A percentile compares a stretch with the other conserved stretches of the same genome.
These are phyloP conservation scores for Hyles vespertilio DNA, from an alignment of 1,140 invertebrate species.

Conservation along the genomic window DNA sequence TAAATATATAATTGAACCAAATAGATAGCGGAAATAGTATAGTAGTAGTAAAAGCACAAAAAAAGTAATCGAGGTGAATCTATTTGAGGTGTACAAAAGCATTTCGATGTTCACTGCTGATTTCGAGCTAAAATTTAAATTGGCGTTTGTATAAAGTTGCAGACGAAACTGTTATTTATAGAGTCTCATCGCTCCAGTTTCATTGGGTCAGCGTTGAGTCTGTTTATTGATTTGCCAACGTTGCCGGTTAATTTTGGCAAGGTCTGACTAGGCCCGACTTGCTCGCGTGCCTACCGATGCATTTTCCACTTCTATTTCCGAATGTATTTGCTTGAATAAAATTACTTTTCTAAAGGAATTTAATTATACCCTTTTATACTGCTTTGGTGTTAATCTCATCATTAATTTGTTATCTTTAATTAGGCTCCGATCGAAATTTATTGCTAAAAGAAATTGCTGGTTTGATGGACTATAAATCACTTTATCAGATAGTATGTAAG, in stretches of 20 bases:
- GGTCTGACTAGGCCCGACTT: slow-evolving; percentile 14
- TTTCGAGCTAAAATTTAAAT: slow-evolving; percentile 44
- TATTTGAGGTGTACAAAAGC: background rate
- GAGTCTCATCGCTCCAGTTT: slow-evolving; percentile 49
- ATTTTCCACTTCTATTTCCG: slow-evolving; percentile 1
- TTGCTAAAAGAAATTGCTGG: too few relatives aligned
- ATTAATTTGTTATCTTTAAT: too few relatives aligned
- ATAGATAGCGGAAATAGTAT: too few relatives aligned
- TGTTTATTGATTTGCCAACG: slow-evolving; percentile 62
- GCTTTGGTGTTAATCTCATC: too few relatives aligned
- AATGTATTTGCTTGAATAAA: slow-evolving; percentile 11
- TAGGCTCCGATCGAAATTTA: too few relatives aligned
- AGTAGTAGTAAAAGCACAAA: too few relatives aligned
- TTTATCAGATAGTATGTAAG: too few relatives aligned
- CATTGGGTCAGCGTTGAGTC: slow-evolving; percentile 49
- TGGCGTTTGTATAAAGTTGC: slow-evolving; percentile 43
- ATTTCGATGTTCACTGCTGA: background rate
- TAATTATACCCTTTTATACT: too few relatives aligned
- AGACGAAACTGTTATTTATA: slow-evolving; percentile 47
- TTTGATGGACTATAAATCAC: too few relatives aligned
- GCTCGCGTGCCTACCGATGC: background rate
- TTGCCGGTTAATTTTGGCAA: slow-evolving; percentile 58
- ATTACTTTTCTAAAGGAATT: too few relatives aligned
- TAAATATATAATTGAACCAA: too few relatives aligned
- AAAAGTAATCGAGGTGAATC: too few relatives aligned